Conservation (phyloP, 1,140 invertebrate species). For the Globodera rostochiensis region DNA sequence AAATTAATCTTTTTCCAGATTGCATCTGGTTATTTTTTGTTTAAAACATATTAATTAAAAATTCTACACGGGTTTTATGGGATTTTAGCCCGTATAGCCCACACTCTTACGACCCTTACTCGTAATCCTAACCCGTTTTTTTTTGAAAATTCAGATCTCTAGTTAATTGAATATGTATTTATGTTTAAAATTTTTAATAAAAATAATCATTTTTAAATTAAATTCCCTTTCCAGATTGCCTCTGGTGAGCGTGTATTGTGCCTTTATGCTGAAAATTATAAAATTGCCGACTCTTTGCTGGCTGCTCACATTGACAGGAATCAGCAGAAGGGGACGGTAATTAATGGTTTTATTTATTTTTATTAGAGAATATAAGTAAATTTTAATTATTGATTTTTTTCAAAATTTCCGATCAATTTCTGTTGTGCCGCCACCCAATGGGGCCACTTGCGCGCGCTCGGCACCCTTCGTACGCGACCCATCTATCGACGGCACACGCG, state of each 20-base stretch:
- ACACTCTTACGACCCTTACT: too few relatives aligned
- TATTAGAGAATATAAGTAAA: slow-evolving; percentile 25
- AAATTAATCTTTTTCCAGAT: too few relatives aligned
- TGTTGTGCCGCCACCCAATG: slow-evolving; percentile 44
- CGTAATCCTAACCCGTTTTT: too few relatives aligned
- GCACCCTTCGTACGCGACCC: slow-evolving; percentile 33
- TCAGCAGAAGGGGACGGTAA: slow-evolving; percentile 42
- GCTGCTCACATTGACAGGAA: slow-evolving; percentile 28
- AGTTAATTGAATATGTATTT: too few relatives aligned
- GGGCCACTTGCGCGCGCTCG: slow-evolving; percentile 37
- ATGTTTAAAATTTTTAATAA: too few relatives aligned
- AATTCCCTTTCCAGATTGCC: slow-evolving; percentile 13
- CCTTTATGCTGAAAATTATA: slow-evolving; percentile 43
- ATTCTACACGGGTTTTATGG: too few relatives aligned
- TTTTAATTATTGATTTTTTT: background rate
- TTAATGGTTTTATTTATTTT: background rate
- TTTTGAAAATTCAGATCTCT: too few relatives aligned
- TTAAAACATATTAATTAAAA: too few relatives aligned
- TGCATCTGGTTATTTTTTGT: too few relatives aligned
- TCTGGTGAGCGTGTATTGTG: slow-evolving; percentile 36
- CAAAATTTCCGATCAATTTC: slow-evolving; percentile 38
- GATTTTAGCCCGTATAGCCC: too few relatives aligned
- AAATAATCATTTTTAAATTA: too few relatives aligned
- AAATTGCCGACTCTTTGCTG: slow-evolving; percentile 43
- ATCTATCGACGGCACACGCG: slow-evolving; percentile 55